Percentiles rank a stretch among this genome's conserved stretches.
Evolutionary conservation across 1,140 invertebrate species (phyloP).

Genomic region (Mya arenaria): DNA sequence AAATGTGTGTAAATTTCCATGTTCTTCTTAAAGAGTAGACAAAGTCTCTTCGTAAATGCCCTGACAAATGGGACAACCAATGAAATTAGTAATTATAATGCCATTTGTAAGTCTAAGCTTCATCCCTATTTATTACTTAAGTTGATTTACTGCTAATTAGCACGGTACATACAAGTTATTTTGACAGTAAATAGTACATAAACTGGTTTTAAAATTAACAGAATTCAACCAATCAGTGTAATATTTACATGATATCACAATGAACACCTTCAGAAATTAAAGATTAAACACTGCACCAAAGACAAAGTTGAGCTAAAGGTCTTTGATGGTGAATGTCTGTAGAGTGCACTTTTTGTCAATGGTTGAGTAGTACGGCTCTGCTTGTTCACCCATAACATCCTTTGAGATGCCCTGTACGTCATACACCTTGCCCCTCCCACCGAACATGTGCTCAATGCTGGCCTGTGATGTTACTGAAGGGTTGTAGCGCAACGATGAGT

Average conservation of each 20-base stretch:
- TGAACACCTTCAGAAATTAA: too few relatives aligned
- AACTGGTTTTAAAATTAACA: not conserved
- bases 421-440: conserved; percentile 29
- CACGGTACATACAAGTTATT: too few relatives aligned
- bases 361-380: conserved; percentile 31
- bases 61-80: too few relatives aligned
- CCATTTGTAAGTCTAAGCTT: too few relatives aligned
- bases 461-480: conserved; percentile 28
- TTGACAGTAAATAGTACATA: too few relatives aligned
- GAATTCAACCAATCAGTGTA: not conserved
- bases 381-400: not conserved
- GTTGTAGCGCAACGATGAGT: not conserved
- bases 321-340: conserved; percentile 44
- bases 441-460: conserved; percentile 21
- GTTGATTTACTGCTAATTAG: too few relatives aligned
- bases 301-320: conserved; percentile 15
- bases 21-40: too few relatives aligned
- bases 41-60: too few relatives aligned
- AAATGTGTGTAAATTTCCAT: too few relatives aligned
- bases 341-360: conserved; percentile 35
- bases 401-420: conserved; percentile 22
- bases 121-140: too few relatives aligned
- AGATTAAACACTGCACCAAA: not conserved
- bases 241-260: not conserved
- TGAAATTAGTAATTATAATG: too few relatives aligned